Base-by-base conservation (phyloP, 2,113 vertebrate genomes). In the Anguilla japonica region DNA sequence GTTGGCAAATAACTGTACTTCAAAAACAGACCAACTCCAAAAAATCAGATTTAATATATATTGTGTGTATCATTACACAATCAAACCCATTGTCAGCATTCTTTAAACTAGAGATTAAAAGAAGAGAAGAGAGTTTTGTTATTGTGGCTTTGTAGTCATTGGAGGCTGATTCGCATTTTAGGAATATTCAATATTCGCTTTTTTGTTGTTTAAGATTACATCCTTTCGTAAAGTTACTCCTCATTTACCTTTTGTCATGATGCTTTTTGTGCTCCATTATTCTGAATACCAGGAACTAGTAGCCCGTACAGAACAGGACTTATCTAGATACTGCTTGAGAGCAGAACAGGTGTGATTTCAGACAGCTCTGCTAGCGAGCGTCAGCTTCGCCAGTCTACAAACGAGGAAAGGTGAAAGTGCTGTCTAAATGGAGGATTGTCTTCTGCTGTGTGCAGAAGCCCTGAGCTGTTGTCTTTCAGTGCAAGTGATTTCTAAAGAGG, bases 401-500 rank as follows among this genome's bases (percentile, higher is more conserved):
- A 75, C 40, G 56, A 83, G 87, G 11, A 86, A 83, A 90, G 75
- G 83, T 90, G 86, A 87, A 87, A 82, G 84, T 86, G 86, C 90
- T 86, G 87, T 89, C 87, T 89, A 91, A 89, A 84, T 83, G 85
- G 86, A 88, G 81, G 87, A 83, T 7, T 67, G 71, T 82, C 88
- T 18, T 29, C 39, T 50, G 60, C 81, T 90, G 85, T 93, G 87
- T 86, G 87, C 88, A 85, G 83, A 90, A 91, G 89, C 89, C 91
- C 53, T 90, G 88, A 91, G 91, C 91, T 91, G 88, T 91, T 91
- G 89, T 90, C 91, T 88, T 88, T 80, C 83, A 85, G 75, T 81
- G 50, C 79, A 75, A 89, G 87, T 89, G 87, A 79, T 89, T 91
- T 91, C 83, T 89, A 82, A 88, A 88, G 88, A 91, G 90, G 90